These are phyloP conservation scores for Melanerpes aurifrons DNA, from an alignment of 2,113 vertebrate genomes.

Conservation along the genomic window DNA sequence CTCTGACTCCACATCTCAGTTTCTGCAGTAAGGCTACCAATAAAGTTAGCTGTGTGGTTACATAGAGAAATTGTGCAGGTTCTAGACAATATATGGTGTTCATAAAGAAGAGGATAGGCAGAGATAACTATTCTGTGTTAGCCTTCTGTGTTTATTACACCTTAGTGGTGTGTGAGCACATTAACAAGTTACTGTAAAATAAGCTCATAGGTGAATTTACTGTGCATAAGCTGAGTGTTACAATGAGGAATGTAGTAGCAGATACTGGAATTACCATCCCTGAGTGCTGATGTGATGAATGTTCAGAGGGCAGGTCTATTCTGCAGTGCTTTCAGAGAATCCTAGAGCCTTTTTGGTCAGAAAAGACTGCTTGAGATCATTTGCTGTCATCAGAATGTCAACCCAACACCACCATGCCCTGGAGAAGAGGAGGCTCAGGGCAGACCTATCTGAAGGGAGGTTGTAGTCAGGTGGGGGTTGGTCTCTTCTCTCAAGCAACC, in stretches of 20 bases:
- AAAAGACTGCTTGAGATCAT: no score
- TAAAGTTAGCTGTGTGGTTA: not conserved
- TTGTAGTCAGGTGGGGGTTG: no score
- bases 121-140: not conserved
- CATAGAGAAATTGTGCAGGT: not conserved
- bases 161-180: not conserved
- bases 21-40: not conserved
- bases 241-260: not conserved
- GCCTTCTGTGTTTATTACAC: not conserved
- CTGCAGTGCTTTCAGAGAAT: not conserved
- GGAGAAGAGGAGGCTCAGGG: no score
- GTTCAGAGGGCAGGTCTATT: not conserved
- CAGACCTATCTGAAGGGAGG: no score
- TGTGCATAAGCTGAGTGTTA: not conserved
- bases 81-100: not conserved
- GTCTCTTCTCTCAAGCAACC: no score
- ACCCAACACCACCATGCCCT: no score
- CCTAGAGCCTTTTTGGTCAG: no score
- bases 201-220: not conserved
- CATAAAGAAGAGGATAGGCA: not conserved
- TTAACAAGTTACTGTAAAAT: not conserved
- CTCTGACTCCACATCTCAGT: not conserved
- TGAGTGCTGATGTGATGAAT: not conserved
- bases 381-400: no score
- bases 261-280: not conserved